Percentiles rank a stretch among this genome's conserved stretches.
Evolutionary conservation across 2,888 invertebrate genomes (phyloP).

Genomic region (Ophioninae sp.): DNA sequence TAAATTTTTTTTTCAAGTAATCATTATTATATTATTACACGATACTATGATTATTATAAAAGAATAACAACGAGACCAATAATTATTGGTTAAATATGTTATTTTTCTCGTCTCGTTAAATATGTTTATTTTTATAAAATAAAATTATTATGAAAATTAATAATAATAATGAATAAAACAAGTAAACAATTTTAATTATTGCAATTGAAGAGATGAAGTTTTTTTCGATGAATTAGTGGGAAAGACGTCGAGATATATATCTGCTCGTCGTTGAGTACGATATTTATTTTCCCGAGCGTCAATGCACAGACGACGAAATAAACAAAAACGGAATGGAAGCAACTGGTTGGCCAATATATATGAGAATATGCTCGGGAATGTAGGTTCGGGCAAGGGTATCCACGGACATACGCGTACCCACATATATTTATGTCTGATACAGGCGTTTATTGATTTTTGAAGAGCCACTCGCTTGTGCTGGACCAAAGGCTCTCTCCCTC

Average conservation of each 20-base stretch:
- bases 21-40: too few relatives aligned
- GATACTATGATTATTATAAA: too few relatives aligned
- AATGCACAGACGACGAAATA: conserved; percentile 17
- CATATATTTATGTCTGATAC: conserved; percentile 60
- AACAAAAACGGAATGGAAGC: conserved; percentile 60
- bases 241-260: neutral
- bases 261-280: neutral
- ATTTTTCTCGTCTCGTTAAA: too few relatives aligned
- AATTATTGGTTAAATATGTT: too few relatives aligned
- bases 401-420: neutral
- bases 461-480: conserved; percentile 60
- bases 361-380: neutral
- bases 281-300: neutral
- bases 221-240: neutral
- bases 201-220: neutral
- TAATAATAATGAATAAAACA: too few relatives aligned
- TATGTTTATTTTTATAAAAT: too few relatives aligned
- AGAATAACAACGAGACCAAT: too few relatives aligned
- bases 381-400: neutral
- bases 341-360: conserved; percentile 60
- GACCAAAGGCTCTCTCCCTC: conserved; percentile 64
- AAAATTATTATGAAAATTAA: too few relatives aligned
- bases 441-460: conserved; percentile 72
- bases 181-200: neutral
- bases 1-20: too few relatives aligned